Evolutionary conservation across 2,888 invertebrate genomes (phyloP), one percentile per base, ranked within the genome.

Genomic region (Chymomyza amoena): DNA sequence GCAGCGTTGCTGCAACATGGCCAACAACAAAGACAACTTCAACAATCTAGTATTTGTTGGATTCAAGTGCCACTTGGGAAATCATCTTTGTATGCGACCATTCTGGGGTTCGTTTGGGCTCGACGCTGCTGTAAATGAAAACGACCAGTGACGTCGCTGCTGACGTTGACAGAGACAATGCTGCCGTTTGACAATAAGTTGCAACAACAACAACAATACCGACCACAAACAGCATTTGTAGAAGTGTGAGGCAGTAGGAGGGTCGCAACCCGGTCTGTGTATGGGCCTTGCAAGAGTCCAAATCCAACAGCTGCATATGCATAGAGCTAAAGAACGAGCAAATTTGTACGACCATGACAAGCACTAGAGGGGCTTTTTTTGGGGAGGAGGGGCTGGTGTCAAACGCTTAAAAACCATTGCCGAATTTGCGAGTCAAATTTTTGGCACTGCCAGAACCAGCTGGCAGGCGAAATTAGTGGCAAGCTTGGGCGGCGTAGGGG

Each of bases 1-100:
- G 79, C 79, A 84, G 81, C 81, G 80, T 45, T 45, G 76, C 70
- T 84, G 77, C 82, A 77, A 66, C 63, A 66, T 32, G 32, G 32
- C 64, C 68, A 66, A 18, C 72, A 75, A 61, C 69, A 72, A 61
- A 57, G 71, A 62, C 70, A 76, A 71, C 69, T 70, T 60, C 64
- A 61, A 57, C 73, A 74, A 68, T 64, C 68, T 64, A 71, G 78
- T 79, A 85, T 85, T 87, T 87, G 79, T 84, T 75, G 82, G 76
- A 80, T 81, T 80, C 80, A 83, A 87, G 79, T 80, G 79, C 72
- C 89, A 80, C 88, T 86, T 81, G 86, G 87, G 87, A 88, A 87
- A 87, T 89, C 89, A 89, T 84, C 83, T 81, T 80, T 80, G 75
- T 74, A 78, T 76, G 74, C 61, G 71, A 54, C 69, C 64, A 28